Base-by-base conservation (phyloP, 2,888 invertebrate species). In the Homarus gammarus region DNA sequence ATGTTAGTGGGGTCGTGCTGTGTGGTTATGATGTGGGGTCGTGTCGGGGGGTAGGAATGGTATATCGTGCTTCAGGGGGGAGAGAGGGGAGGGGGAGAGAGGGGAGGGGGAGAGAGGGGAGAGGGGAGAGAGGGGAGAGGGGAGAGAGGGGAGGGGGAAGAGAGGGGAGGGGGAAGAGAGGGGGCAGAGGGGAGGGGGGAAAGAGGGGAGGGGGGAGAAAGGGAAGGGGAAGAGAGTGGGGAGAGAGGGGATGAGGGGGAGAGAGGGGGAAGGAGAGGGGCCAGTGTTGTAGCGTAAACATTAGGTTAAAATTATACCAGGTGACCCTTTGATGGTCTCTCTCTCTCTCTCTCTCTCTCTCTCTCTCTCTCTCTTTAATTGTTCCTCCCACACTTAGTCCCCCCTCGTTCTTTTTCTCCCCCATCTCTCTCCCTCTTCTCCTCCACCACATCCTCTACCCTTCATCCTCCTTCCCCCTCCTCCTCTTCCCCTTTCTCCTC, bases 331-430 rank as follows among this genome's bases (percentile, higher is more conserved):
- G 68, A 18, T 27, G 8, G 2, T 2, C 31, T 5, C 18, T 15
- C 18, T 15, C 64, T 64, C 64, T 64, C 18, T 44, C 10, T 44
- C 10, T 44, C 10, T 64, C 18, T 15, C 18, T 64, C 64, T 64
- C 64, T 64, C 64, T 64, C 64, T 64, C 64, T 64, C 64, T 64
- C 64, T 64, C 64, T 64, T 64, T 64, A n/a, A 27, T 31, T 64
- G n/a, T 64, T 31, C 31, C 64, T 64, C 64, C 31, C 64, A 31
- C 15, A 31, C 68, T 12, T 1, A 31, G 31, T 68, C 68, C 33
- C 68, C 68, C 68, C 33, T 33, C 33, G 31, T 68, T 33, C 33
- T 33, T 72, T 33, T 72, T 33, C 33, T 33, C 33, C 72, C 33
- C 72, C 8, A 27, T 33, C 72, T 72, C 72, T 31, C 72, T 72